A percentile compares a stretch with the other conserved stretches of the same genome.
These are phyloP conservation scores for Proisotoma minuta DNA, from an alignment of 2,888 invertebrate species.

Conservation along the genomic window DNA sequence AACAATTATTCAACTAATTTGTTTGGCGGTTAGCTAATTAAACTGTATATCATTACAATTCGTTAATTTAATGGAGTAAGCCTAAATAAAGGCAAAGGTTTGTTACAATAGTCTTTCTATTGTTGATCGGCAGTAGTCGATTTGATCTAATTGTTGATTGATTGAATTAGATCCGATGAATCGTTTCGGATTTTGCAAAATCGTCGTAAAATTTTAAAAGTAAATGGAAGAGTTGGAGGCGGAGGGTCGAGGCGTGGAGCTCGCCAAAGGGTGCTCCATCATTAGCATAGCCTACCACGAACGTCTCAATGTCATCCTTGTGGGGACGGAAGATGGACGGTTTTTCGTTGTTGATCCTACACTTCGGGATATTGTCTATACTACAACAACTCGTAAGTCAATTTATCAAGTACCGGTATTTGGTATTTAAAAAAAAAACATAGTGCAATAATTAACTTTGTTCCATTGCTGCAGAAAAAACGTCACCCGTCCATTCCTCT, in stretches of 20 bases:
- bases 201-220: too few species aligned
- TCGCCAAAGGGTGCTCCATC: slow-evolving; percentile 42
- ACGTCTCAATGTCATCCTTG: slow-evolving; percentile 48
- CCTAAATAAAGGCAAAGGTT: too few species aligned
- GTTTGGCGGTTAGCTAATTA: too few species aligned
- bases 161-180: too few species aligned
- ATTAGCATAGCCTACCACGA: slow-evolving; percentile 47
- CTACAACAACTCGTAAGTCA: slow-evolving; percentile 35
- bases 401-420: background rate
- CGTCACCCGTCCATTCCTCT: background rate
- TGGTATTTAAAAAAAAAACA: background rate
- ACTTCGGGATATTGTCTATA: slow-evolving; percentile 46
- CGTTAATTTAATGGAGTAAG: too few species aligned
- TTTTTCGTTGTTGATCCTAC: slow-evolving; percentile 48
- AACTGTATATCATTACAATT: too few species aligned
- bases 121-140: too few species aligned
- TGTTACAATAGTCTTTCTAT: too few species aligned
- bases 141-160: too few species aligned
- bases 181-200: slow-evolving; percentile 17
- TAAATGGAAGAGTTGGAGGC: slow-evolving; percentile 31
- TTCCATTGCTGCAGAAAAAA: background rate
- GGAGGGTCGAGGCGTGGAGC: slow-evolving; percentile 41
- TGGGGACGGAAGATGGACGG: slow-evolving; percentile 41
- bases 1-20: too few species aligned
- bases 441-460: background rate